Evolutionary conservation across 2,888 invertebrate genomes (phyloP).

Genomic region (Limnephilus rhombicus): DNA sequence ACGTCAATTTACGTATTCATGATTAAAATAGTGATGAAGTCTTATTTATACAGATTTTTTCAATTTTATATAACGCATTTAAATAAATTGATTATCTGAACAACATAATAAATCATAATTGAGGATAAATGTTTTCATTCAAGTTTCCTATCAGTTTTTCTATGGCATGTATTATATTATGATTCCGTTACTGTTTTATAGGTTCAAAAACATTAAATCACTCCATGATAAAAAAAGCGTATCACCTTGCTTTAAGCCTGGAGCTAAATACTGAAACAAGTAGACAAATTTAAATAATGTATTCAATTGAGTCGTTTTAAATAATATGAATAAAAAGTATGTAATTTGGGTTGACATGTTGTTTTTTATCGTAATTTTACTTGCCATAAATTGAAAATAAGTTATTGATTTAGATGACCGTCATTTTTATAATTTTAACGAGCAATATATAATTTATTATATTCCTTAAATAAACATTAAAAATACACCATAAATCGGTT

Average conservation of each 20-base stretch:
- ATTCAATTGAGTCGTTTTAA: slow-evolving; percentile 28
- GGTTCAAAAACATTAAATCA: background rate
- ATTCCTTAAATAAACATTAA: slow-evolving; percentile 15
- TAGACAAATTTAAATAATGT: slow-evolving; percentile 25
- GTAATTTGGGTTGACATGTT: slow-evolving; percentile 43
- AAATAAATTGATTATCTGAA: background rate
- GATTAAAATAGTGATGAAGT: background rate
- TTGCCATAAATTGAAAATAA: background rate
- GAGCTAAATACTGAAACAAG: slow-evolving; percentile 26
- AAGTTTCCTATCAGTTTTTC: background rate
- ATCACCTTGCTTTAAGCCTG: slow-evolving; percentile 51
- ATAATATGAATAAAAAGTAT: slow-evolving; percentile 13
- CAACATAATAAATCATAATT: background rate
- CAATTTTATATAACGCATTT: background rate
- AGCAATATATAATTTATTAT: slow-evolving; percentile 8
- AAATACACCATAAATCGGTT: background rate
- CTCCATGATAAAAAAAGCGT: background rate
- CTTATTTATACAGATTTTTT: background rate
- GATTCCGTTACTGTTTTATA: background rate
- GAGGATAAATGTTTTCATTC: background rate
- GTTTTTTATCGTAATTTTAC: slow-evolving; percentile 18
- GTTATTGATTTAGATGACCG: slow-evolving; percentile 48
- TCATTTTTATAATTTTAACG: slow-evolving; percentile 7
- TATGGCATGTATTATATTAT: background rate
- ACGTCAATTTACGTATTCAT: background rate